A percentile compares a stretch with the other conserved stretches of the same genome.
These are phyloP conservation scores for Sphecodes monilicornis DNA, from an alignment of 2,888 invertebrate genomes.

Conservation along the genomic window DNA sequence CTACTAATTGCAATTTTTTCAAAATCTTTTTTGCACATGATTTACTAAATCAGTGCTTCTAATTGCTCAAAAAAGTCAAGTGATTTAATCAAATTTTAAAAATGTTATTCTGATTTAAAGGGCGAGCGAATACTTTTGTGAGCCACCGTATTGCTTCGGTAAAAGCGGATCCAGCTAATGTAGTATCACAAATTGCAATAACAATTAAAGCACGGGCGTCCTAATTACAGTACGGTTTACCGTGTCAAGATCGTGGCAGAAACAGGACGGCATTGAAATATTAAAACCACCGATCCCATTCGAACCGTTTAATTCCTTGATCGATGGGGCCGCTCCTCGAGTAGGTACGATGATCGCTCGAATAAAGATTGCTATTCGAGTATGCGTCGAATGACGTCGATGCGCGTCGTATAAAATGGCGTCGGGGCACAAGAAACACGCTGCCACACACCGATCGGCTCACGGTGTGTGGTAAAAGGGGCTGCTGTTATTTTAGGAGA, in stretches of 20 bases:
- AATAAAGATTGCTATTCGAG: conserved; percentile 45
- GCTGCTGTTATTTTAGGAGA: conserved; percentile 73
- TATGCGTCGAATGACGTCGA: conserved; percentile 49
- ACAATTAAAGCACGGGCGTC: neutral
- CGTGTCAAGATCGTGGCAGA: neutral
- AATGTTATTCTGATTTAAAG: no score
- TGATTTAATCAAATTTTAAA: no score
- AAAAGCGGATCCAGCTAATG: neutral
- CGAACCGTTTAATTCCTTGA: conserved; percentile 36
- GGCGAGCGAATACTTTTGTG: no score
- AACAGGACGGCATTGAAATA: conserved; percentile 14
- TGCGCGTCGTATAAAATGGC: conserved; percentile 48
- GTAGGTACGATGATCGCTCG: conserved; percentile 24
- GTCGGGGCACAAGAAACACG: conserved; percentile 47
- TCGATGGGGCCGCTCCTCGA: conserved; percentile 26
- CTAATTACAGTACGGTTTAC: neutral
- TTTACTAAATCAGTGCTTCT: no score
- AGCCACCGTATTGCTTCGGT: neutral
- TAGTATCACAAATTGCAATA: neutral
- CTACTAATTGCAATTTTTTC: no score
- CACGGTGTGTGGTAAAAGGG: conserved; percentile 53
- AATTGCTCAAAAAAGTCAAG: no score
- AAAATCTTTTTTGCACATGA: no score
- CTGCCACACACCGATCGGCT: conserved; percentile 52
- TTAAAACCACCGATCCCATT: conserved; percentile 15